Conservation (phyloP, 2,113 vertebrate species). For the Pleuronectes platessa region DNA sequence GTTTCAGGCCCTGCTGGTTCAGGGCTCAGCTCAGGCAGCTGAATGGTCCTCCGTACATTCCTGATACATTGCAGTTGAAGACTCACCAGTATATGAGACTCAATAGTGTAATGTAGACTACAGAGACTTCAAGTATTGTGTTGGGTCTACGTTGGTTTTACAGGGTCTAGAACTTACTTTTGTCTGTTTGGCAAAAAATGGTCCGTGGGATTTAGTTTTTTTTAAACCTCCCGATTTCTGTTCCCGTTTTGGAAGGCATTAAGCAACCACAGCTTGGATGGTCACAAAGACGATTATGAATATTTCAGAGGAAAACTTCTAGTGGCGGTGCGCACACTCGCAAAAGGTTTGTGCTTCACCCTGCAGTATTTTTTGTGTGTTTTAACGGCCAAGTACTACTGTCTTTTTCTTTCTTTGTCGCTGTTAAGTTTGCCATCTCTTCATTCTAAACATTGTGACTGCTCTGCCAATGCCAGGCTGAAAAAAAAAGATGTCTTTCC, state of each 20-base stretch:
- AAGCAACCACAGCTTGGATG: constrained; percentile 46
- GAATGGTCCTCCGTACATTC: constrained; percentile 65
- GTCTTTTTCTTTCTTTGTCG: constrained; percentile 14
- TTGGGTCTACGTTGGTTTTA: constrained; percentile 57
- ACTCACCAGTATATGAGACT: constrained; percentile 48
- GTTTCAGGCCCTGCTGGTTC: constrained; percentile 77
- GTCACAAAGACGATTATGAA: constrained; percentile 63
- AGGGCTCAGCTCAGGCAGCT: constrained; percentile 77
- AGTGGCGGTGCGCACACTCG: constrained; percentile 52
- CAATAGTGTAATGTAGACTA: constrained; percentile 45
- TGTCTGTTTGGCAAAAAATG: constrained; percentile 60
- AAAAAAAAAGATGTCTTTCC: constrained; percentile 72
- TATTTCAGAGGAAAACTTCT: constrained; percentile 69
- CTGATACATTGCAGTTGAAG: constrained; percentile 47
- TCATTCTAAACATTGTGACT: constrained; percentile 58
- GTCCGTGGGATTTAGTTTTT: constrained; percentile 53
- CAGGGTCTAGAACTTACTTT: constrained; percentile 67
- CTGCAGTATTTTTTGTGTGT: constrained; percentile 33
- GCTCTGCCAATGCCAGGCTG: constrained; percentile 58
- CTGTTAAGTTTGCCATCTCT: constrained; percentile 37
- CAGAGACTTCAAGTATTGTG: constrained; percentile 40
- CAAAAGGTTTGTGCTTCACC: constrained; percentile 60
- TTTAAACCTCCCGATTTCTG: constrained; percentile 37
- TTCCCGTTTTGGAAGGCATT: constrained; percentile 65
- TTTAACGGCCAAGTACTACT: constrained; percentile 41